A percentile compares a stretch with the other conserved stretches of the same genome.
These are phyloP conservation scores for Maconellicoccus hirsutus DNA, from an alignment of 1,140 invertebrate genomes.

Conservation along the genomic window DNA sequence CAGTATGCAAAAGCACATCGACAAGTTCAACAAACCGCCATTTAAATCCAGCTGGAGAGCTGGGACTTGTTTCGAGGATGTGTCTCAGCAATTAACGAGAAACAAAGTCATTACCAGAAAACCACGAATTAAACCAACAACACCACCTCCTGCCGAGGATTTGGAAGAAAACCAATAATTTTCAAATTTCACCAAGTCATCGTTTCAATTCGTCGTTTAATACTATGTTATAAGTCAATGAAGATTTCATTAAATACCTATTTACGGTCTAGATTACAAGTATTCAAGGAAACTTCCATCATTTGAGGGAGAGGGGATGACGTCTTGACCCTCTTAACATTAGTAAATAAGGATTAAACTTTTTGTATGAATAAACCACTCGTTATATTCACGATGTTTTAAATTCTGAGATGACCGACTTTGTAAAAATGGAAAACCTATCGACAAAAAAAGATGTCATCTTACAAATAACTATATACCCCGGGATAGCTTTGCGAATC, in stretches of 20 bases:
- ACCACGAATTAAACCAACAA: too few species aligned
- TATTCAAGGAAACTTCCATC: neutral
- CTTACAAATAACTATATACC: neutral
- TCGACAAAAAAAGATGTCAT: neutral
- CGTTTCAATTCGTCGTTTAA: too few species aligned
- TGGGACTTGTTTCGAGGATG: neutral
- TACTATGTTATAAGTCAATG: too few species aligned
- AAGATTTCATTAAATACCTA: too few species aligned
- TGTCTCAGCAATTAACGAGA: neutral
- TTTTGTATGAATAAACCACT: neutral
- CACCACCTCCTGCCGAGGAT: too few species aligned
- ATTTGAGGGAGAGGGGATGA: too few species aligned
- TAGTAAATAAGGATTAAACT: neutral
- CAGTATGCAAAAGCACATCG: neutral
- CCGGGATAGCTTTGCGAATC: neutral
- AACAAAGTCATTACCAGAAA: too few species aligned
- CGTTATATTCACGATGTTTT: neutral
- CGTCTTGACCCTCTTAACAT: too few species aligned
- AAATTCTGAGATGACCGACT: neutral
- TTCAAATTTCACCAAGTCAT: too few species aligned
- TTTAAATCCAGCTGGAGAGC: neutral
- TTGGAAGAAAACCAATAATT: too few species aligned
- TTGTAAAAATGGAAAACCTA: neutral
- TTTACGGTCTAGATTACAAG: too few species aligned
- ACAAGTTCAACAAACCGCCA: neutral